phyloP scores from a whole-genome alignment of 2,797 vertebrate species.

The Chaenodraco wilsoni region DNA sequence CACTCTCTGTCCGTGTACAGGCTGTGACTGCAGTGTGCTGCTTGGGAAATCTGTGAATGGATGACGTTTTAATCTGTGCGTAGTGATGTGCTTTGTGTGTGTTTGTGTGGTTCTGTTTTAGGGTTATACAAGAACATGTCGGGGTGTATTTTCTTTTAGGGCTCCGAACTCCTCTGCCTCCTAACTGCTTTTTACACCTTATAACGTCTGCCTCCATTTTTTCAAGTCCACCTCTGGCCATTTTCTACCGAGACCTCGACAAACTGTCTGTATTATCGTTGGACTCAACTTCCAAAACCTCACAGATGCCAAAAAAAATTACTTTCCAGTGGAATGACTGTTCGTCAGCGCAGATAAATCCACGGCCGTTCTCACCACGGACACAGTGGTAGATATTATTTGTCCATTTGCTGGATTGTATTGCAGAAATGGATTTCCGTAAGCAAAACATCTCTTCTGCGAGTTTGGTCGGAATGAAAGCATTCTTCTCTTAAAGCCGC shows the following conservation, averaged over 20 bases:
- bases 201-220: constrained; percentile 7
- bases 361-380: neutral
- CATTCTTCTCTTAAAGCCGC: too few relatives aligned
- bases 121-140: constrained; percentile 45
- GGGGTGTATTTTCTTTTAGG: neutral
- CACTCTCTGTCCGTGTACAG: constrained; percentile 41
- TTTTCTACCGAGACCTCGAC: constrained; percentile 22
- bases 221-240: neutral
- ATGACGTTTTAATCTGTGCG: constrained; percentile 57
- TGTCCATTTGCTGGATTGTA: neutral
- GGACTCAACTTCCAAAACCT: neutral
- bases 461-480: too few relatives aligned
- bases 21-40: constrained; percentile 40
- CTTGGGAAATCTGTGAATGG: constrained; percentile 67
- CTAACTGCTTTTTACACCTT: constrained; percentile 26
- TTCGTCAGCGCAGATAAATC: neutral
- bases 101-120: constrained; percentile 65
- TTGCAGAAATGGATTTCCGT: neutral
- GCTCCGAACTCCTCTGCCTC: constrained; percentile 32
- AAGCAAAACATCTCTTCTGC: neutral
- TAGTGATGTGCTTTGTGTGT: constrained; percentile 60
- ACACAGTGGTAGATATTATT: too few relatives aligned
- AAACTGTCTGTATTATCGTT: neutral
- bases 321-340: neutral
- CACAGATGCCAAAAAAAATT: neutral